A percentile compares a stretch with the other conserved stretches of the same genome.
These are phyloP conservation scores for Epsilonema sp. DNA, from an alignment of 2,888 invertebrate genomes.

Conservation along the genomic window DNA sequence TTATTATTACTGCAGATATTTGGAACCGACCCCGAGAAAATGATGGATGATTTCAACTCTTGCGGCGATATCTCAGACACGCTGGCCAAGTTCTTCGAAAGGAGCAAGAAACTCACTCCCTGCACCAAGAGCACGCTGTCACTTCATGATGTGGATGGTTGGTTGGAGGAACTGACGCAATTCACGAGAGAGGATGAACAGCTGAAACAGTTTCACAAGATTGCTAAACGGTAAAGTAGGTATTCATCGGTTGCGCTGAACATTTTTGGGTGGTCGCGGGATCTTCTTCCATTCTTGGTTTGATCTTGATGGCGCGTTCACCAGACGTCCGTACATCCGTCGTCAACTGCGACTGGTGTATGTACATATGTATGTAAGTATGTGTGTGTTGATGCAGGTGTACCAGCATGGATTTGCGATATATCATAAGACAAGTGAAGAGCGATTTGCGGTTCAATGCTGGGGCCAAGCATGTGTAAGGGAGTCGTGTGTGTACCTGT, in stretches of 20 bases:
- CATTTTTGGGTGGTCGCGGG: too few relatives aligned
- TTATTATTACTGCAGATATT: too few relatives aligned
- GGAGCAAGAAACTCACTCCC: slow-evolving; percentile 42
- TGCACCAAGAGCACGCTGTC: slow-evolving; percentile 47
- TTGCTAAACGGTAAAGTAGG: slow-evolving; percentile 39
- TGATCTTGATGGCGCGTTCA: neutral
- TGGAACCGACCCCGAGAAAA: too few relatives aligned
- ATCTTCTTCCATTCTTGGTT: slow-evolving; percentile 9
- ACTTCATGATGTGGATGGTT: slow-evolving; percentile 50
- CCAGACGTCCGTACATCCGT: too few relatives aligned
- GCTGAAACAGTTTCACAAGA: slow-evolving; percentile 48
- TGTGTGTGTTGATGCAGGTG: slow-evolving; percentile 41
- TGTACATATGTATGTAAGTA: slow-evolving; percentile 9
- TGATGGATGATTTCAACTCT: too few relatives aligned
- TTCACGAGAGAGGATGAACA: slow-evolving; percentile 74
- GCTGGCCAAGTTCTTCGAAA: slow-evolving; percentile 51
- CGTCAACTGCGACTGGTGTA: too few relatives aligned
- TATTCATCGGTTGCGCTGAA: slow-evolving; percentile 1
- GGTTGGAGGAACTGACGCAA: slow-evolving; percentile 49
- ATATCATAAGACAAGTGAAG: slow-evolving; percentile 63
- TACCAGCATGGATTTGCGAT: slow-evolving; percentile 60
- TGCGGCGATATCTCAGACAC: slow-evolving; percentile 77
- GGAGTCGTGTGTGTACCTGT: slow-evolving; percentile 9
- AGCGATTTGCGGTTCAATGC: slow-evolving; percentile 78
- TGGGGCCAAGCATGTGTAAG: slow-evolving; percentile 65